These are phyloP conservation scores for Apocheima hispidaria DNA, from an alignment of 2,888 invertebrate species.

Conservation along the genomic window DNA sequence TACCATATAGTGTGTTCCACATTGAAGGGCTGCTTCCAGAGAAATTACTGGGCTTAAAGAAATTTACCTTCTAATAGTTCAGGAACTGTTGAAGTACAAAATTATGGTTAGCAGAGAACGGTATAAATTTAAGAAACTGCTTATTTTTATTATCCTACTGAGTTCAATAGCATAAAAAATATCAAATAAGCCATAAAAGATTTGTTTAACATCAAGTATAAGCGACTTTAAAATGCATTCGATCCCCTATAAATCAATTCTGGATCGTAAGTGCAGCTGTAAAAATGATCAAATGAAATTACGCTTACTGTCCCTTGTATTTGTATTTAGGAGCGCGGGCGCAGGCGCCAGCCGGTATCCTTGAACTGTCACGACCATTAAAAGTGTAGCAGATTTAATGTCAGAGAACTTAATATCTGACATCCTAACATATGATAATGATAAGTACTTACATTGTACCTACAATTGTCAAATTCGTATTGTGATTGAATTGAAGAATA, in stretches of 20 bases:
- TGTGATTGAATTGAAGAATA: too few relatives aligned
- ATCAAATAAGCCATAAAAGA: constrained; percentile 6
- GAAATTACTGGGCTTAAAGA: too few relatives aligned
- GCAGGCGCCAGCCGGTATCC: constrained; percentile 62
- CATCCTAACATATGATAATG: too few relatives aligned
- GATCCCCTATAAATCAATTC: constrained; percentile 60
- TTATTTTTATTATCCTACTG: not conserved
- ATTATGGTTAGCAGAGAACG: too few relatives aligned
- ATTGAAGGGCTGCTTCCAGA: too few relatives aligned
- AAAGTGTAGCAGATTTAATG: constrained; percentile 72
- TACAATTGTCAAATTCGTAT: too few relatives aligned
- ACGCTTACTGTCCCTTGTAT: constrained; percentile 53
- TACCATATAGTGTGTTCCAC: too few relatives aligned
- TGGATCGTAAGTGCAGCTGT: constrained; percentile 73
- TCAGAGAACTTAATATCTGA: too few relatives aligned
- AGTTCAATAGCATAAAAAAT: too few relatives aligned
- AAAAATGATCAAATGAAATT: constrained; percentile 72
- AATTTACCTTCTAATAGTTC: too few relatives aligned
- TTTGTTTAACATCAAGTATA: constrained; percentile 21
- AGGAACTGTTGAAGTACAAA: too few relatives aligned
- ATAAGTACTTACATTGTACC: too few relatives aligned
- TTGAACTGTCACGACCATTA: constrained; percentile 73
- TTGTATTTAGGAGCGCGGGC: constrained; percentile 48
- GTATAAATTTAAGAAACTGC: not conserved
- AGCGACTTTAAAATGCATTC: constrained; percentile 41